These are phyloP conservation scores for Grallaria varia DNA, from an alignment of 2,113 vertebrate species.

Conservation along the genomic window DNA sequence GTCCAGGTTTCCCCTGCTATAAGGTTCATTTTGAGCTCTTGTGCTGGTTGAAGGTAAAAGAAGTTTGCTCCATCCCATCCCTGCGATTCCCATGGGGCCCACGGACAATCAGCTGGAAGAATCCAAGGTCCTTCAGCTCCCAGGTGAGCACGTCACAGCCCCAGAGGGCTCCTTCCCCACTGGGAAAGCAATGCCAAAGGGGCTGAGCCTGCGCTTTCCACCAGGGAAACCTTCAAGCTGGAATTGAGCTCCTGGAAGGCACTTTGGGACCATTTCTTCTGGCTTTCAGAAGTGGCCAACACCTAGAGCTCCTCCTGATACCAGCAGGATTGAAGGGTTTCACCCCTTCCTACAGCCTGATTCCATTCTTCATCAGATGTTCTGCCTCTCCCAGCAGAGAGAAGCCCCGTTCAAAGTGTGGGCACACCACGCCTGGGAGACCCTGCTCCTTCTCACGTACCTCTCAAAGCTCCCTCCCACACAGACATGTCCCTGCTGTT, in stretches of 20 bases:
- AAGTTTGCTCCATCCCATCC: not conserved
- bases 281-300: not conserved
- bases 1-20: not conserved
- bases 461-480: conserved; percentile 1
- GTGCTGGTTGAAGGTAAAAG: not conserved
- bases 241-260: accelerated
- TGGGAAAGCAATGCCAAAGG: not conserved
- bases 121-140: not conserved
- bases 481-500: not conserved
- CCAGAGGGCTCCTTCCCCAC: not conserved
- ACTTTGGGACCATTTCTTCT: not conserved
- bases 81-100: not conserved
- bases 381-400: not conserved
- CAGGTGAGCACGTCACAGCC: not conserved
- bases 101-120: not conserved
- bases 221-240: not conserved
- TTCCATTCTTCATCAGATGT: not conserved
- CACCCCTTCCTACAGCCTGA: not conserved
- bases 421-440: not conserved
- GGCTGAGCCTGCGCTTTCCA: not conserved
- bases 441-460: not conserved
- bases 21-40: not conserved
- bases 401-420: not conserved
- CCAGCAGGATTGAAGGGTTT: not conserved
- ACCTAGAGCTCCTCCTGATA: not conserved